Base-by-base conservation (phyloP, 2,888 invertebrate species). In the Archaeoteleia sp. region DNA sequence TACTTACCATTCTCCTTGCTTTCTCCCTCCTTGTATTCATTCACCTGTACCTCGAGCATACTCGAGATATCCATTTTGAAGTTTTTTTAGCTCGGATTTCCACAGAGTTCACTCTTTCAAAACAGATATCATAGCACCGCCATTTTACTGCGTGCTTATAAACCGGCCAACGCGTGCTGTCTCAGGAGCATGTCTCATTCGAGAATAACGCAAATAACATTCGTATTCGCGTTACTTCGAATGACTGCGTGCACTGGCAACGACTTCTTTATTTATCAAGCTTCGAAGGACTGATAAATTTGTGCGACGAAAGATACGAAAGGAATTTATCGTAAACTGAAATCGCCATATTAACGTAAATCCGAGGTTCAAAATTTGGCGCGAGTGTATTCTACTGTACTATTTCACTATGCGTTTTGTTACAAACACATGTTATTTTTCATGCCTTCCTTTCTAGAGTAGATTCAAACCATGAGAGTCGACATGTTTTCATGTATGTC, bases 31-130 rank as follows among this genome's bases (percentile, higher is more conserved):
- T 74, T 78, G 15, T 76, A 77, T 61, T 84, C 83, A 15, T 81
- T 78, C 30, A 84, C 83, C 62, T 84, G 79, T 12, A 84, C 83
- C 58, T 84, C 83, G 39, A 84, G 80, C 75, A 84, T 80, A 32
- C 78, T 82, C 46, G 84, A 75, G 42, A 84, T 82, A 62, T 84
- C 84, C 84, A 84, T 84, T 14, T 37, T 58, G 51, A 34, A 23
- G 46, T 10, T 17, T n/a, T 13, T 7, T 10, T 30, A 12, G 12
- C 40, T 37, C 27, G 23, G n/a, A 39, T 46, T 10, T 14, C 27
- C 1, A 13, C 39, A 13, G 27, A 29, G 13, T 14, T n/a, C 25
- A 49, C 61, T 69, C 62, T 67, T 76, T 77, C 70, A 76, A 78
- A 78, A 77, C 68, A 73, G 57, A 68, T 54, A 54, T 46, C 61